These are phyloP conservation scores for Xanthia togata DNA, from an alignment of 2,888 invertebrate species.

Conservation along the genomic window DNA sequence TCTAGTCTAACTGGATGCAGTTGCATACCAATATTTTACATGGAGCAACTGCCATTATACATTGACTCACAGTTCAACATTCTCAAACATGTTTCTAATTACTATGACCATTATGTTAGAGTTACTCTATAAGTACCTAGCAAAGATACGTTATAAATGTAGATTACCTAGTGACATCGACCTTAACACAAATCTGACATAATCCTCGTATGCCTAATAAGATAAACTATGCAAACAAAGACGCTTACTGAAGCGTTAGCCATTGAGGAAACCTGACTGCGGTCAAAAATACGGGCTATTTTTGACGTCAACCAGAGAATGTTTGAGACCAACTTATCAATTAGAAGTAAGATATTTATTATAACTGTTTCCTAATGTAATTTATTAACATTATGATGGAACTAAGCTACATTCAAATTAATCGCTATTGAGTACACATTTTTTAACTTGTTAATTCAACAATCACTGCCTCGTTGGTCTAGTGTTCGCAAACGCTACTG, in stretches of 20 bases:
- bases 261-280: background rate
- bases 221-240: constrained; percentile 38
- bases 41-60: no score
- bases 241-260: background rate
- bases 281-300: background rate
- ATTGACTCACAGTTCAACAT: background rate
- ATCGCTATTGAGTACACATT: background rate
- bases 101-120: background rate
- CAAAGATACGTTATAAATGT: background rate
- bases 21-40: no score
- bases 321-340: background rate
- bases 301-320: background rate
- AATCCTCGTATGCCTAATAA: constrained; percentile 25
- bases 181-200: constrained; percentile 50
- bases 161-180: constrained; percentile 38
- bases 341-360: background rate
- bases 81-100: background rate
- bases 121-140: background rate
- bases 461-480: background rate
- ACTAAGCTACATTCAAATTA: background rate
- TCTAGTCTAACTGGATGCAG: no score
- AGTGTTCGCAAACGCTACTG: background rate
- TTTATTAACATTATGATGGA: background rate
- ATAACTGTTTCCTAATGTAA: background rate
- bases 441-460: background rate